These are phyloP conservation scores for Tenebrosternarchus preto DNA, from an alignment of 2,113 vertebrate species.

Conservation along the genomic window DNA sequence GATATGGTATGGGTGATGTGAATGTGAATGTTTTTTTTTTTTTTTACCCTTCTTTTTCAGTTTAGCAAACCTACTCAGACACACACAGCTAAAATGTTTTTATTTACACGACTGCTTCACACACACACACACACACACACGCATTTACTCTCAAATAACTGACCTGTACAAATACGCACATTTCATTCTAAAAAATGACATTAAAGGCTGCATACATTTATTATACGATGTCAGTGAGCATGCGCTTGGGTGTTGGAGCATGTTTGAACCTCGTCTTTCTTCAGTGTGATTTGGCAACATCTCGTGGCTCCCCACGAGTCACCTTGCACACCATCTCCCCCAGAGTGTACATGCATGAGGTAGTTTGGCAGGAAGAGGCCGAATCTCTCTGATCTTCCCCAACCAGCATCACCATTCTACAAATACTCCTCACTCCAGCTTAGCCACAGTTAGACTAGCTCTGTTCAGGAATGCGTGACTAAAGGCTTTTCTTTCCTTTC, in stretches of 20 bases:
- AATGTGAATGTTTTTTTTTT: too few relatives aligned
- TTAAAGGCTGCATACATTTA: background rate
- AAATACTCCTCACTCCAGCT: background rate
- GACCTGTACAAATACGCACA: background rate
- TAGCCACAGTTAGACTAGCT: background rate
- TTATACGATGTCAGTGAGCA: background rate
- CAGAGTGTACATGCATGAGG: conserved; percentile 87
- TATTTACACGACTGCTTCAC: background rate
- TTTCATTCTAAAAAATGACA: background rate
- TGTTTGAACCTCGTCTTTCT: conserved; percentile 87
- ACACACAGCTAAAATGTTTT: too few relatives aligned
- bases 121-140: conserved; percentile 4
- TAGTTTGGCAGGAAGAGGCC: conserved; percentile 93
- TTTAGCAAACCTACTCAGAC: too few relatives aligned
- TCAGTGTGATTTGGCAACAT: conserved; percentile 94
- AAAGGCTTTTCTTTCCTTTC: too few relatives aligned
- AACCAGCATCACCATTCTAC: background rate
- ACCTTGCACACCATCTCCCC: conserved; percentile 87
- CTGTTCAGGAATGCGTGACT: background rate
- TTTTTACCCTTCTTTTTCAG: too few relatives aligned
- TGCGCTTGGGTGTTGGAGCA: background rate
- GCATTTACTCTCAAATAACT: background rate
- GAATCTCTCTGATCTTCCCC: conserved; percentile 84
- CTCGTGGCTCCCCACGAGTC: conserved; percentile 89
- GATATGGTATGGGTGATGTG: background rate